These are phyloP conservation scores for Bruchidius siliquastri DNA, from an alignment of 2,888 invertebrate genomes.

Conservation along the genomic window DNA sequence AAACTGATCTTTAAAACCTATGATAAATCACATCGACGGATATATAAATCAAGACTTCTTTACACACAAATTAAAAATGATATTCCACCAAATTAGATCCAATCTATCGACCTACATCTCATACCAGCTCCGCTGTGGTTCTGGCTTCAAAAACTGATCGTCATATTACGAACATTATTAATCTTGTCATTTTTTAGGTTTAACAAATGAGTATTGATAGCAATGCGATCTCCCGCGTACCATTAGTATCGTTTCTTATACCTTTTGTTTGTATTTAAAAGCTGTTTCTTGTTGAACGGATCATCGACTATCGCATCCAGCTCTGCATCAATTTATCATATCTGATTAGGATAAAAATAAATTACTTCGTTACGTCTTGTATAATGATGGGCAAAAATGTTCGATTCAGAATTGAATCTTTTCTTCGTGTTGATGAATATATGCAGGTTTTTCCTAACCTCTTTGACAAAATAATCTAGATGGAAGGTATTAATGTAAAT, in stretches of 20 bases:
- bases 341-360: background rate
- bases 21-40: too few species aligned
- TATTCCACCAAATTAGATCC: background rate
- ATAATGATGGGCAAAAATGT: too few species aligned
- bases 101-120: background rate
- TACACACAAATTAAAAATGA: background rate
- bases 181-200: constrained; percentile 1
- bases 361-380: background rate
- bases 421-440: too few species aligned
- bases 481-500: too few species aligned
- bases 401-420: too few species aligned
- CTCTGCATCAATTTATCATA: background rate
- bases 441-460: too few species aligned
- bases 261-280: constrained; percentile 21
- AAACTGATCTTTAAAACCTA: too few species aligned
- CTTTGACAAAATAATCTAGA: too few species aligned
- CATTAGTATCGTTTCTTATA: constrained; percentile 22
- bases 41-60: too few species aligned
- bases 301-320: background rate
- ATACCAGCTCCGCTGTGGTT: background rate
- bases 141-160: background rate
- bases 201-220: constrained; percentile 31
- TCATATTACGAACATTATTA: background rate
- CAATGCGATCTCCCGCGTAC: constrained; percentile 21
- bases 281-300: constrained; percentile 3